Evolutionary conservation across 1,140 invertebrate genomes (phyloP).

Genomic region (Aphis craccivora): DNA sequence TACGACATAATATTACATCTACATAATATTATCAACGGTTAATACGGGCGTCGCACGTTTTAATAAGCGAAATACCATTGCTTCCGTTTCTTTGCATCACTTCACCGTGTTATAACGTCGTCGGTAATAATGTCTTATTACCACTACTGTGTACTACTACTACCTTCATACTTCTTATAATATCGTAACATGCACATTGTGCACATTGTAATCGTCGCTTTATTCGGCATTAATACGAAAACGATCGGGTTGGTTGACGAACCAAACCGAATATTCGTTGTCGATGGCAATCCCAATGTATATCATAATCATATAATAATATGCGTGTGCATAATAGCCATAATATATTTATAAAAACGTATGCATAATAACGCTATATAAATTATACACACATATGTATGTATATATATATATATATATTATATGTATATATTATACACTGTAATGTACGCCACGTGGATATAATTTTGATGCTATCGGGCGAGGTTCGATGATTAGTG

Average conservation of each 20-base stretch:
- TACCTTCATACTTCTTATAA: too few relatives aligned
- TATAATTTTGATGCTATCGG: neutral
- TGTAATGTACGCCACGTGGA: neutral
- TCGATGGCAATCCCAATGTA: neutral
- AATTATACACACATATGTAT: too few relatives aligned
- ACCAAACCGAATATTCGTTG: neutral
- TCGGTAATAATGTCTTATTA: neutral
- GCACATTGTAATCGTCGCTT: neutral
- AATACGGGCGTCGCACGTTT: neutral
- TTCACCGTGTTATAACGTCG: neutral
- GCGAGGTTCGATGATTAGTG: conserved; percentile 47
- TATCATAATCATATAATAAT: neutral
- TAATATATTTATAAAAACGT: neutral
- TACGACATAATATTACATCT: too few relatives aligned
- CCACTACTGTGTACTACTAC: neutral
- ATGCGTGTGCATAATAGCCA: neutral
- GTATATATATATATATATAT: too few relatives aligned
- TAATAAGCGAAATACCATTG: neutral
- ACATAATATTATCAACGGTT: neutral
- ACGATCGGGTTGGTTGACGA: neutral
- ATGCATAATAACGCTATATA: neutral
- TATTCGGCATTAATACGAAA: neutral
- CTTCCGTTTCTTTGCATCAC: neutral
- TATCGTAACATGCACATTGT: neutral
- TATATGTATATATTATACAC: neutral